These are phyloP conservation scores for Acronicta alni DNA, from an alignment of 2,888 invertebrate genomes.

Conservation along the genomic window DNA sequence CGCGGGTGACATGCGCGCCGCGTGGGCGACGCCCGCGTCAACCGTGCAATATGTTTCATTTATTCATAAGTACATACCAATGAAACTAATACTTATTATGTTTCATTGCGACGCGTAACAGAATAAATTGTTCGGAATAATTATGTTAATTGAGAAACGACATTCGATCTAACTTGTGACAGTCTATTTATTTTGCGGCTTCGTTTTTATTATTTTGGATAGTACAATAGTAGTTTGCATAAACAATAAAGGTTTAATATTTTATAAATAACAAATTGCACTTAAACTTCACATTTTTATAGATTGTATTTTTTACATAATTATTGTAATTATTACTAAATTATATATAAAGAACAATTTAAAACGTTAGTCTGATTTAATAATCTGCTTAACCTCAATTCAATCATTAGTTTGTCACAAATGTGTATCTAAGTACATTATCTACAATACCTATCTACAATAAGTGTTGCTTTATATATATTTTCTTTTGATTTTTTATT, in stretches of 20 bases:
- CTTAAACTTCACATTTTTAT: neutral
- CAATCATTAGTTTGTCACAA: no score
- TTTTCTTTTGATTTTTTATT: no score
- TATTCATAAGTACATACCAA: slow-evolving; percentile 47
- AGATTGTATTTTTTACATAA: no score
- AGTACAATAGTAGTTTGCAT: slow-evolving; percentile 1
- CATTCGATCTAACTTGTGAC: slow-evolving; percentile 39
- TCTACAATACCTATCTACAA: no score
- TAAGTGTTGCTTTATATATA: no score
- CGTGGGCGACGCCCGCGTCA: slow-evolving; percentile 53
- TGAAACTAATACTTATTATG: slow-evolving; percentile 53
- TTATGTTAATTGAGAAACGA: slow-evolving; percentile 51
- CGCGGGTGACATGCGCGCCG: slow-evolving; percentile 26
- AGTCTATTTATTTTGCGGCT: slow-evolving; percentile 40
- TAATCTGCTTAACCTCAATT: no score
- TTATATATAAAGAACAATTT: no score
- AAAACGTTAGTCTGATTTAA: no score
- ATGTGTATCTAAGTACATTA: no score
- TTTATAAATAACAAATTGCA: slow-evolving; percentile 5
- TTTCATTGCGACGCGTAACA: slow-evolving; percentile 47
- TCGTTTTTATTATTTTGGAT: slow-evolving; percentile 29
- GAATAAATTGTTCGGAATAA: slow-evolving; percentile 53
- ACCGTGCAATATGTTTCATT: slow-evolving; percentile 53
- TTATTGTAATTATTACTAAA: no score
- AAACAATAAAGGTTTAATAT: slow-evolving; percentile 11